Evolutionary conservation across 2,888 invertebrate species (phyloP).

Genomic region (Molanna angustata): DNA sequence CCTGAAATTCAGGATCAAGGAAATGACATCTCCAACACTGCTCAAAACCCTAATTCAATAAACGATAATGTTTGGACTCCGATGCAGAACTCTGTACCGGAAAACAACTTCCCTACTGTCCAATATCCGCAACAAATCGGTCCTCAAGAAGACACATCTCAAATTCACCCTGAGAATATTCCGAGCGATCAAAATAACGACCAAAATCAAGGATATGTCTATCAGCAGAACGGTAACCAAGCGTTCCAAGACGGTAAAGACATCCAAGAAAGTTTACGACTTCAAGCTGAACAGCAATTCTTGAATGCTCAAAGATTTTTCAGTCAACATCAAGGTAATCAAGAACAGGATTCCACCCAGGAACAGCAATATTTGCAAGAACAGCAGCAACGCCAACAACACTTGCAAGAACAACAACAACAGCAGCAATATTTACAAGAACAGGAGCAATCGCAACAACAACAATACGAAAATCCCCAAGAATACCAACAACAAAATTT

Average conservation of each 20-base stretch:
- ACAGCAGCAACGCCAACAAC: constrained; percentile 10
- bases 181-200: constrained; percentile 5
- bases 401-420: constrained; percentile 1
- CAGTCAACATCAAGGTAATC: constrained; percentile 15
- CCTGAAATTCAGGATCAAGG: constrained; percentile 23
- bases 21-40: constrained; percentile 3
- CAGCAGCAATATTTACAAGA: constrained; percentile 16
- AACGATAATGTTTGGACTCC: constrained; percentile 28
- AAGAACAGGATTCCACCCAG: no score
- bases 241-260: constrained; percentile 25
- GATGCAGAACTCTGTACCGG: constrained; percentile 20
- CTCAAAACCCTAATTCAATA: constrained; percentile 5
- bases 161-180: constrained; percentile 5
- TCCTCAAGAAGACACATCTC: constrained; percentile 13
- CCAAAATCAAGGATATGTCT: constrained; percentile 26
- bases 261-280: constrained; percentile 7
- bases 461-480: constrained; percentile 6
- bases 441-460: constrained; percentile 4
- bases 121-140: constrained; percentile 24
- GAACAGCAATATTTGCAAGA: constrained; percentile 15
- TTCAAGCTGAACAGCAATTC: constrained; percentile 19
- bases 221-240: constrained; percentile 23
- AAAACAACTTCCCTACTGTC: constrained; percentile 14
- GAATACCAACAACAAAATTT: constrained; percentile 9
- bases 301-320: constrained; percentile 14